Percentiles rank a stretch among this genome's conserved stretches.
These are phyloP conservation scores for Acanthaster planci DNA, from an alignment of 35 echinoderm and acorn worm species.

Conservation along the genomic window DNA sequence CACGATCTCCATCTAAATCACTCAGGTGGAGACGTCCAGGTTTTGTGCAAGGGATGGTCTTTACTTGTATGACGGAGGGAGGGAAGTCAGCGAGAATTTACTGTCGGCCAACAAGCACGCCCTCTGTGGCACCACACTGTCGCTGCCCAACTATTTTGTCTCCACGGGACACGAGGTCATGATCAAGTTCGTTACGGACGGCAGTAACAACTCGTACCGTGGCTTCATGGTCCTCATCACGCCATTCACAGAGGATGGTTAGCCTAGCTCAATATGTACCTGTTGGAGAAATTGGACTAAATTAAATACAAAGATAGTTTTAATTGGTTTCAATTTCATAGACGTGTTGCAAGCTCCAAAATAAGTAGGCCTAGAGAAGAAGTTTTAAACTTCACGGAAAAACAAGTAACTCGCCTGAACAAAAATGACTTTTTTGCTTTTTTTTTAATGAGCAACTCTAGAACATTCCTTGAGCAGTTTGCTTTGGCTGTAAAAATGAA, in stretches of 20 bases:
- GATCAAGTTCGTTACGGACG: conserved; percentile 62
- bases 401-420: too few species aligned
- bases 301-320: too few species aligned
- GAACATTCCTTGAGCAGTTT: too few species aligned
- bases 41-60: conserved; percentile 61
- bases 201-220: background rate
- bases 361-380: too few species aligned
- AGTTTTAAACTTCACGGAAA: too few species aligned
- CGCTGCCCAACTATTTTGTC: conserved; percentile 72
- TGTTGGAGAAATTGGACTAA: too few species aligned
- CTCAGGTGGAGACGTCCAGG: background rate
- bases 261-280: background rate
- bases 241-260: conserved; percentile 31
- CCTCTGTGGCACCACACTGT: conserved; percentile 53
- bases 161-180: conserved; percentile 34
- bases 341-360: too few species aligned
- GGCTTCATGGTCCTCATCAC: conserved; percentile 62
- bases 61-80: conserved; percentile 52
- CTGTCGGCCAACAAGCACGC: conserved; percentile 20
- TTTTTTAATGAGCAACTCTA: too few species aligned
- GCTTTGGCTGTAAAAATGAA: too few species aligned
- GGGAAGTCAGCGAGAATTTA: background rate
- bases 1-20: too few species aligned
- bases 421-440: too few species aligned
- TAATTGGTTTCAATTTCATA: too few species aligned